phyloP scores from a whole-genome alignment of 2,888 invertebrate species.

The Phengaris alcon region DNA sequence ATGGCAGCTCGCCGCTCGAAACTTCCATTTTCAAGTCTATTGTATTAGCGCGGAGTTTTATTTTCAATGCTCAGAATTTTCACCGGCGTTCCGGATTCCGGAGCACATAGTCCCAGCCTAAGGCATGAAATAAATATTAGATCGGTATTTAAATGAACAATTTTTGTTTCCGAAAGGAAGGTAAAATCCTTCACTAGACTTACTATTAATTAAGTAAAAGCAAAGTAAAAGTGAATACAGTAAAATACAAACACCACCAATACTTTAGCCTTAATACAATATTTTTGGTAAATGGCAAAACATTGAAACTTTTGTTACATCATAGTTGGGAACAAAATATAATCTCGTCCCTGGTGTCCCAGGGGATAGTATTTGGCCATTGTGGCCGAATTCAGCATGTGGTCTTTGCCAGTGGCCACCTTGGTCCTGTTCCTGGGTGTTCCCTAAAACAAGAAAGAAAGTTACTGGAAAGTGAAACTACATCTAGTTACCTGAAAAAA shows the following conservation, averaged over 20 bases:
- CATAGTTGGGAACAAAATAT: background rate
- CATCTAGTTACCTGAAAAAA: too few species aligned
- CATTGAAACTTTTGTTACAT: background rate
- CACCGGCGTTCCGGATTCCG: too few species aligned
- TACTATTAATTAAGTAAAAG: background rate
- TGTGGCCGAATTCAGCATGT: conserved; percentile 6
- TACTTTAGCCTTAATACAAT: background rate
- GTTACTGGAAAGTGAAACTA: background rate
- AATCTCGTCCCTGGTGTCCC: background rate
- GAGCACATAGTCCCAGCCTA: too few species aligned
- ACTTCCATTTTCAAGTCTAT: too few species aligned
- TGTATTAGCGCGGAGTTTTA: too few species aligned
- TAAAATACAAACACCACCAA: background rate
- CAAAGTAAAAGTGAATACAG: background rate
- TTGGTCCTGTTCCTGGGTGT: background rate
- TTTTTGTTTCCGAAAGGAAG: too few species aligned
- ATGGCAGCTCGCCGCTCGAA: too few species aligned
- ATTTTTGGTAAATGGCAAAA: background rate
- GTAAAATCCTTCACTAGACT: background rate
- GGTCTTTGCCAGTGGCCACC: background rate
- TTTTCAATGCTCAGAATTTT: too few species aligned
- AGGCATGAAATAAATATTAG: too few species aligned
- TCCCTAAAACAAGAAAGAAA: background rate
- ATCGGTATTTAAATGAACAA: too few species aligned
- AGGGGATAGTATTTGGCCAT: background rate